Evolutionary conservation across 2,888 invertebrate genomes (phyloP).

Genomic region (Microctonus hyperodae): DNA sequence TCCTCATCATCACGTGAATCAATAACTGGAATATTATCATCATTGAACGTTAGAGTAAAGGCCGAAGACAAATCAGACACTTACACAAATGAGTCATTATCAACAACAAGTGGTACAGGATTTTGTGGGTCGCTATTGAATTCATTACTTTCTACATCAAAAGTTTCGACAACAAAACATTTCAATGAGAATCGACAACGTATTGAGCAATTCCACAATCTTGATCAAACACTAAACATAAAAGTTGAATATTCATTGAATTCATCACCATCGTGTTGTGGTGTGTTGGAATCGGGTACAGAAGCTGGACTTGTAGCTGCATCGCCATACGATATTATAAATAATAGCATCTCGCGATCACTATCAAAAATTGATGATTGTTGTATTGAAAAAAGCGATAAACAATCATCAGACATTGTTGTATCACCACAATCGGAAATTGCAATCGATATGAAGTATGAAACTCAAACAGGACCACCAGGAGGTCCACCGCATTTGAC

Average conservation of each 20-base stretch:
- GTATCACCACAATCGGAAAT: conserved; percentile 48
- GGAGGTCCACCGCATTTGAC: conserved; percentile 54
- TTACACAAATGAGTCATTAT: conserved; percentile 37
- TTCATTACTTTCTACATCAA: conserved; percentile 49
- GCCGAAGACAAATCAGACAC: conserved; percentile 46
- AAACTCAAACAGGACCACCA: conserved; percentile 55
- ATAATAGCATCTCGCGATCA: conserved; percentile 36
- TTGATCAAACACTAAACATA: conserved; percentile 37
- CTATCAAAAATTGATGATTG: conserved; percentile 29
- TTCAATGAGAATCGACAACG: conserved; percentile 38
- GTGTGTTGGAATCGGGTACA: conserved; percentile 45
- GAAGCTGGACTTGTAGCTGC: conserved; percentile 48
- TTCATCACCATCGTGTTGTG: conserved; percentile 39
- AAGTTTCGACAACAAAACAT: conserved; percentile 43
- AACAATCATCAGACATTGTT: conserved; percentile 39
- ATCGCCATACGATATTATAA: conserved; percentile 53
- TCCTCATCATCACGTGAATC: conserved; percentile 47
- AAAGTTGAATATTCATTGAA: conserved; percentile 49
- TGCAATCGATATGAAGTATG: conserved; percentile 60
- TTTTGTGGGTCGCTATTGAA: conserved; percentile 49
- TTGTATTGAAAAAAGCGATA: conserved; percentile 37
- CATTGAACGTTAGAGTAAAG: conserved; percentile 50
- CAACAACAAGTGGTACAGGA: conserved; percentile 34
- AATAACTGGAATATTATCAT: conserved; percentile 51
- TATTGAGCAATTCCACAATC: conserved; percentile 31